phyloP scores from a whole-genome alignment of 2,113 vertebrate genomes.

The Fregetta grallaria region DNA sequence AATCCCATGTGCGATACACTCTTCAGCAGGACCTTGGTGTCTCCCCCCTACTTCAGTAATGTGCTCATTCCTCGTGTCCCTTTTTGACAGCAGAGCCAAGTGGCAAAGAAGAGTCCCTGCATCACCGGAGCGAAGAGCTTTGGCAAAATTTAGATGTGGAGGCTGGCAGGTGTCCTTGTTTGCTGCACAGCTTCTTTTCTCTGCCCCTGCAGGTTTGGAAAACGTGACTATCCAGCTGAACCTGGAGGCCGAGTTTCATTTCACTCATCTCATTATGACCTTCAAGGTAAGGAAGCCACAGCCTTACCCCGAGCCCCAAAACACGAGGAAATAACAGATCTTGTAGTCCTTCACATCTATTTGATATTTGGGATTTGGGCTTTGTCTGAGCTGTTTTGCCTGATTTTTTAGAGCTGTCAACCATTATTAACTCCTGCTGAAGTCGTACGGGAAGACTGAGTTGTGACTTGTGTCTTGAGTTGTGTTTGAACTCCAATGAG shows the following conservation, averaged over 20 bases:
- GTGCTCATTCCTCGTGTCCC: background rate
- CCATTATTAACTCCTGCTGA: background rate
- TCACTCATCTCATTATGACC: slow-evolving; percentile 99
- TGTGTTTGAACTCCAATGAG: background rate
- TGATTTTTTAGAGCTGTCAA: background rate
- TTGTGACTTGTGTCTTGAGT: background rate
- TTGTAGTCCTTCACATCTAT: background rate
- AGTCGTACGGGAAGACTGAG: background rate
- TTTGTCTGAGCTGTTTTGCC: background rate
- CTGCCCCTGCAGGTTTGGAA: slow-evolving; percentile 81
- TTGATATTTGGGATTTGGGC: background rate
- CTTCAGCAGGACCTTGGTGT: background rate
- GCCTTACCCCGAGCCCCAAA: background rate
- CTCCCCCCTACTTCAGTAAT: background rate
- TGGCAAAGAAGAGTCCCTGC: background rate
- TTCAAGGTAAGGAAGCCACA: slow-evolving; percentile 86
- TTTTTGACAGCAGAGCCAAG: background rate
- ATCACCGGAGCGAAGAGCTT: background rate
- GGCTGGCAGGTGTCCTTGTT: background rate
- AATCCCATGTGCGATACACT: fast-evolving
- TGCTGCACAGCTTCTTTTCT: background rate
- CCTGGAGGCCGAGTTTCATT: slow-evolving; percentile 98
- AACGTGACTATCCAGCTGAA: slow-evolving; percentile 94
- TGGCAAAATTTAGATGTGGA: background rate
- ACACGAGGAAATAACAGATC: background rate